Evolutionary conservation across 1,140 invertebrate genomes (phyloP).

Genomic region (Drosophila repleta): DNA sequence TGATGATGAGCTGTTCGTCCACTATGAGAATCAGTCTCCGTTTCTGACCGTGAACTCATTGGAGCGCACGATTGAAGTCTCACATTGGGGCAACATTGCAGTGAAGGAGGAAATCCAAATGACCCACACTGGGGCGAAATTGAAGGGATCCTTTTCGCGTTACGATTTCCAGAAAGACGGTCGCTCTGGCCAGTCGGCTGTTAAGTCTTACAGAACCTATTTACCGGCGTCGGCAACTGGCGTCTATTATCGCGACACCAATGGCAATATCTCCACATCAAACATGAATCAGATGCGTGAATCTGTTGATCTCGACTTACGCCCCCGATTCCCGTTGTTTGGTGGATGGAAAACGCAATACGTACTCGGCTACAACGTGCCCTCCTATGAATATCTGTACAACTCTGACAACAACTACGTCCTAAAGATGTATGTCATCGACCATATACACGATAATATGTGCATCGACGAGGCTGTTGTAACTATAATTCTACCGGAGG

Average conservation of each 20-base stretch:
- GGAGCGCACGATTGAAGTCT: constrained; percentile 96
- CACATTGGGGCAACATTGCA: constrained; percentile 99
- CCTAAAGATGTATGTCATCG: constrained; percentile 95
- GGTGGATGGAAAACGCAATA: constrained; percentile 99
- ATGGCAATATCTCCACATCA: constrained; percentile 99
- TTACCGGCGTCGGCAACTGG: constrained; percentile 93
- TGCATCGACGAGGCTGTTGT: constrained; percentile 95
- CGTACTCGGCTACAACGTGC: constrained; percentile 98
- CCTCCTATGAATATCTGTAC: constrained; percentile 97
- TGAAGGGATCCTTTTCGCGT: constrained; percentile 97
- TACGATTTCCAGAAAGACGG: constrained; percentile 98
- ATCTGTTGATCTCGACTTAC: constrained; percentile 96
- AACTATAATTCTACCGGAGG: constrained; percentile 97
- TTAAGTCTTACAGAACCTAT: constrained; percentile 96
- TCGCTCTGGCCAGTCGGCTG: constrained; percentile 92
- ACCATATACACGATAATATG: constrained; percentile 99
- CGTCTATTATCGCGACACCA: constrained; percentile 98
- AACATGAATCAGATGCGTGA: constrained; percentile 94
- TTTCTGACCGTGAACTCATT: constrained; percentile 95
- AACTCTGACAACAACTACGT: constrained; percentile 92
- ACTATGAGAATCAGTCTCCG: constrained; percentile 98
- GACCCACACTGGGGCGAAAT: constrained; percentile 94
- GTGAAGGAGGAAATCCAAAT: constrained; percentile 97
- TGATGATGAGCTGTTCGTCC: constrained; percentile 89
- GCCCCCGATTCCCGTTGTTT: constrained; percentile 98